Evolutionary conservation across 2,797 vertebrate species (phyloP), one percentile per base, ranked within the genome.

Genomic region (Parauchenoglanis ngamensis): DNA sequence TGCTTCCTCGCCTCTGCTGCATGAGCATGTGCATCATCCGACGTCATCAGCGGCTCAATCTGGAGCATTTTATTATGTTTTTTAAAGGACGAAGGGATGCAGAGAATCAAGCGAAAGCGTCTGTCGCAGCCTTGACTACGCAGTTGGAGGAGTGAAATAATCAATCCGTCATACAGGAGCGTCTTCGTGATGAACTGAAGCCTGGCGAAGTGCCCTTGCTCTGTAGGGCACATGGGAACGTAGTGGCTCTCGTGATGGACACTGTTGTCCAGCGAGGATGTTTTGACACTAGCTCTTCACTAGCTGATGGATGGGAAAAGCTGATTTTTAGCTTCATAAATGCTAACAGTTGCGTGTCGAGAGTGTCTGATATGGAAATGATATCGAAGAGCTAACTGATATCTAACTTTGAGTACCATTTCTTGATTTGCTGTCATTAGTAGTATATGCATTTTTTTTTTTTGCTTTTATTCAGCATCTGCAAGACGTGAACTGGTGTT

Each of bases 111-210:
- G 61, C 78, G 89, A 56, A 87, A 89, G 77, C 90, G 68, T 73
- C 88, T 90, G 44, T 88, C 89, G 25, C 89, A 91, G 85, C 89
- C 87, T 56, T 91, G 86, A 91, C 19, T 65, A 63, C n/a, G 67
- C 7, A 28, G 67, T n/a, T 23, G 2, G 11, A 84, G 28, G 80
- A 89, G 59, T 79, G 52, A 35, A 79, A 21, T 63, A 79, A 35
- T 52, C 13, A 6, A 57, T 57, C 54, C 17, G 54, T 59, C 35
- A 8, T 12, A 83, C 61, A 67, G 61, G 17, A 23, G 84, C 77
- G 72, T 85, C 85, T 85, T 86, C 21, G 23, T 44, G 80, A 77
- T 31, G 63, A 61, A 79, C 83, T 84, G 80, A 70, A 85, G 84
- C 83, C 87, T 83, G 85, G 67, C 13, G 35, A 49, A 77, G 72